A percentile compares a stretch with the other conserved stretches of the same genome.
Conservation (phyloP, 2,888 invertebrate species). For the Campoplex nolae region DNA sequence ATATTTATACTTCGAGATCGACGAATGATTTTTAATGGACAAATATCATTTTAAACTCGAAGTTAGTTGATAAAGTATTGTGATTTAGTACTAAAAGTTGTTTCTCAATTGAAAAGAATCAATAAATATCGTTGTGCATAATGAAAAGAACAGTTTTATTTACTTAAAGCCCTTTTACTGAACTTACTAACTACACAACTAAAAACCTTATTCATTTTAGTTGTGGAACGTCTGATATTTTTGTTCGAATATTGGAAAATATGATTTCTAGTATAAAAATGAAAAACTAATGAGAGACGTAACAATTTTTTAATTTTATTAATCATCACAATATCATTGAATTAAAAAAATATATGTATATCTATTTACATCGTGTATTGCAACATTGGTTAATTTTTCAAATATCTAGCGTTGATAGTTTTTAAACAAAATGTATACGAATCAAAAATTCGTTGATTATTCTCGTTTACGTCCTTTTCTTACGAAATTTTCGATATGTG, state of each 20-base stretch:
- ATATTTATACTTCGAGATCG: slow-evolving; percentile 19
- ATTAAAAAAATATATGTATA: slow-evolving; percentile 30
- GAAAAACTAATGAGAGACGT: neutral
- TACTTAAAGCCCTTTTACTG: neutral
- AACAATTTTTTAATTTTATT: neutral
- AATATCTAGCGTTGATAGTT: slow-evolving; percentile 19
- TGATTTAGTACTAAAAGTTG: slow-evolving; percentile 63
- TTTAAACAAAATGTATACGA: neutral
- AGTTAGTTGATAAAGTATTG: slow-evolving; percentile 36
- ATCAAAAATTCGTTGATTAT: neutral
- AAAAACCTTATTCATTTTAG: neutral
- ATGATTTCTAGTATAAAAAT: neutral
- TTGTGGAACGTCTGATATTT: neutral
- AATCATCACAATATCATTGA: slow-evolving; percentile 15
- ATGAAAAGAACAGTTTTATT: slow-evolving; percentile 16
- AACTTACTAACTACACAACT: too few relatives aligned
- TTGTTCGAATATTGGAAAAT: neutral
- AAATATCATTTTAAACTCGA: slow-evolving; percentile 11
- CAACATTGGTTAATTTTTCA: neutral
- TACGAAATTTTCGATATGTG: neutral
- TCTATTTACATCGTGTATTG: slow-evolving; percentile 31
- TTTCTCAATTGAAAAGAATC: slow-evolving; percentile 41
- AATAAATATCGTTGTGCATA: slow-evolving; percentile 56
- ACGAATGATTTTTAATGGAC: slow-evolving; percentile 14
- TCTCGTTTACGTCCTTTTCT: neutral